phyloP scores from a whole-genome alignment of 1,140 invertebrate genomes.

The Bombus haemorrhoidalis region DNA sequence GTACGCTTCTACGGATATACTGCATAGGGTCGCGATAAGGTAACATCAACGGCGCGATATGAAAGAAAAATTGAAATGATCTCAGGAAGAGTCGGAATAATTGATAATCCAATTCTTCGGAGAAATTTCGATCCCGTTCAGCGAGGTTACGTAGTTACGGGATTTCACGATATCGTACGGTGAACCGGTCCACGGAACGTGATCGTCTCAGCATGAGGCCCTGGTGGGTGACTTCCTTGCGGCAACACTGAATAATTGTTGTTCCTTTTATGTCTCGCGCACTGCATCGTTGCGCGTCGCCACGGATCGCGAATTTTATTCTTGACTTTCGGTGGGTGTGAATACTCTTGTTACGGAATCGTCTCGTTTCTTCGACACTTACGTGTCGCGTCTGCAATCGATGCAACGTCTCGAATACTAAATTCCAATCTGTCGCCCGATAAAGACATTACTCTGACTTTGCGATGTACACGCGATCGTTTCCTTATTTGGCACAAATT shows the following conservation, averaged over 20 bases:
- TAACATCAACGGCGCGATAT: not conserved
- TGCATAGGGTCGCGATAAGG: not conserved
- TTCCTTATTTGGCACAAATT: not conserved
- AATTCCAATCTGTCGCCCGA: not conserved
- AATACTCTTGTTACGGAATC: conserved; percentile 32
- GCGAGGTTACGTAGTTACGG: conserved; percentile 10
- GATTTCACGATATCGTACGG: conserved; percentile 16
- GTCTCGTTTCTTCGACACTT: not conserved
- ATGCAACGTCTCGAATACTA: not conserved
- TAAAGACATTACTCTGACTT: conserved; percentile 1
- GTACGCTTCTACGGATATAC: not conserved
- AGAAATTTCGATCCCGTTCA: conserved; percentile 47
- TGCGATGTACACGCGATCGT: not conserved
- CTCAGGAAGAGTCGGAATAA: conserved; percentile 12
- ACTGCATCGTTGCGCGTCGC: conserved; percentile 7
- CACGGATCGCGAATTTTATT: conserved; percentile 34
- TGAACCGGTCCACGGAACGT: conserved; percentile 60
- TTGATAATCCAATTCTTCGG: conserved; percentile 54
- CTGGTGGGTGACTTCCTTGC: conserved; percentile 55
- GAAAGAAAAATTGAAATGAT: not conserved
- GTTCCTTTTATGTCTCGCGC: conserved; percentile 42
- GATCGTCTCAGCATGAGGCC: conserved; percentile 57
- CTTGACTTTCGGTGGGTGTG: conserved; percentile 33
- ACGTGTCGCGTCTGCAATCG: not conserved
- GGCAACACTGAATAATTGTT: conserved; percentile 50